Base-by-base conservation (phyloP, 2,113 vertebrate genomes). In the Austrofundulus limnaeus region DNA sequence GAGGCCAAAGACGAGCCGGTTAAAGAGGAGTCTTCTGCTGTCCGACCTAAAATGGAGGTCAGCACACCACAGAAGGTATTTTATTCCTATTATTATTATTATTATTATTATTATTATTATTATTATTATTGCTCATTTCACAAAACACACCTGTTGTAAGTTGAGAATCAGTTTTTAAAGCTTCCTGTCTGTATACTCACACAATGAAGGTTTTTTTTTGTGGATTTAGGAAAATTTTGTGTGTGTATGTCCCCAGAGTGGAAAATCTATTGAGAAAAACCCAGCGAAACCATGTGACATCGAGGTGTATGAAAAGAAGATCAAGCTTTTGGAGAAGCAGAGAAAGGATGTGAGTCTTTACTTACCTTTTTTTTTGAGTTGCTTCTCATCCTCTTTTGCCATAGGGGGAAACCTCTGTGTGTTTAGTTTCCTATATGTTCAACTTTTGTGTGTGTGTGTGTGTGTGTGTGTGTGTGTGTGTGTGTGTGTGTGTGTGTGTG, bases 261-360 rank as follows among this genome's bases (percentile, higher is more conserved):
- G 84, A 81, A 93, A 92, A 87, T 72, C 86, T 48, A 63, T 75
- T 45, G 92, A 93, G 69, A 93, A 91, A 87, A 90, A 84, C 39
- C 87, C 83, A 23, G 73, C 82, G 25, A 92, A 90, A 80, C 84
- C 82, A 28, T 91, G 90, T 75, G 91, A 93, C 68, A 80, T 82
- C 0, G 92, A 94, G 70, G 79, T 87, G 49, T 92, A 93, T 48
- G 92, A 93, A 72, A 98, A 98, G 92, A 99, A 98, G 87, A 97
- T 98, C 87, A 96, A 94, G 89, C 92, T 96, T 78, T 91, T 99
- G 80, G 97, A 99, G 88, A 96, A 97, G 84, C 97, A 99, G 86
- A 94, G 96, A 79, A 93, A 93, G 78, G 97, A 99, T 93, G 97
- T 97, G 78, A 89, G 90, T 81, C 49, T 70, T 42, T 12, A 46